phyloP scores from a whole-genome alignment of 2,888 invertebrate species.

The Platypus cylindrus region DNA sequence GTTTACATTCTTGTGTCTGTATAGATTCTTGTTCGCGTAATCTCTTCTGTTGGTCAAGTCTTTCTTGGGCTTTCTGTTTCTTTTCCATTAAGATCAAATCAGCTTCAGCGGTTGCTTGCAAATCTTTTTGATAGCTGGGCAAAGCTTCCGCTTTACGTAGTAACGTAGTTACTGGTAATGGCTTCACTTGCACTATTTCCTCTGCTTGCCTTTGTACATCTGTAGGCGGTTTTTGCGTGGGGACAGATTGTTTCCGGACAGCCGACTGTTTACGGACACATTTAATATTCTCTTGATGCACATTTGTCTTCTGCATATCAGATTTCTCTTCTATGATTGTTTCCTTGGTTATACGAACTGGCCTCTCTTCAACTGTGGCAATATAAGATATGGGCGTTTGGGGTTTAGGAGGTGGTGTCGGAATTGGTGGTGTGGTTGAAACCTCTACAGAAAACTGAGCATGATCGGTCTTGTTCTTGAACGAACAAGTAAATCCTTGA shows the following conservation, averaged over 20 bases:
- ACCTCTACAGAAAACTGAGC: constrained; percentile 26
- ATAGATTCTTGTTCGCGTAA: constrained; percentile 6
- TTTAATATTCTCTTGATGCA: constrained; percentile 12
- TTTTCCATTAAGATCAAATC: constrained; percentile 23
- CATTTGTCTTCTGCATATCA: constrained; percentile 14
- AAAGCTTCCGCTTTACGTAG: constrained; percentile 50
- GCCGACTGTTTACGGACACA: constrained; percentile 4
- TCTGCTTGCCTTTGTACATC: constrained; percentile 23
- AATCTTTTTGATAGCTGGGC: constrained; percentile 52
- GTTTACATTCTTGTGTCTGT: background rate
- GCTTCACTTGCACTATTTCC: constrained; percentile 25
- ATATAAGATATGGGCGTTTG: constrained; percentile 17
- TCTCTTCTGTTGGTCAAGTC: constrained; percentile 19
- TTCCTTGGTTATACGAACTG: constrained; percentile 18
- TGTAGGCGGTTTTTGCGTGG: no score
- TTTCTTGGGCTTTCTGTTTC: constrained; percentile 20
- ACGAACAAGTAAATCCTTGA: constrained; percentile 27
- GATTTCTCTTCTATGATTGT: constrained; percentile 22
- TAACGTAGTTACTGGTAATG: constrained; percentile 20
- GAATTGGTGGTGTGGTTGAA: constrained; percentile 24
- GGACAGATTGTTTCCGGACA: constrained; percentile 19
- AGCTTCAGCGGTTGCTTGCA: constrained; percentile 30
- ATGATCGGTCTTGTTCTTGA: constrained; percentile 26
- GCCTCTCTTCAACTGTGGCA: constrained; percentile 19
- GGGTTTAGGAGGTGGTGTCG: constrained; percentile 19